Evolutionary conservation across 2,888 invertebrate genomes (phyloP), one percentile per base, ranked within the genome.

Genomic region (Allophyes oxyacanthae): DNA sequence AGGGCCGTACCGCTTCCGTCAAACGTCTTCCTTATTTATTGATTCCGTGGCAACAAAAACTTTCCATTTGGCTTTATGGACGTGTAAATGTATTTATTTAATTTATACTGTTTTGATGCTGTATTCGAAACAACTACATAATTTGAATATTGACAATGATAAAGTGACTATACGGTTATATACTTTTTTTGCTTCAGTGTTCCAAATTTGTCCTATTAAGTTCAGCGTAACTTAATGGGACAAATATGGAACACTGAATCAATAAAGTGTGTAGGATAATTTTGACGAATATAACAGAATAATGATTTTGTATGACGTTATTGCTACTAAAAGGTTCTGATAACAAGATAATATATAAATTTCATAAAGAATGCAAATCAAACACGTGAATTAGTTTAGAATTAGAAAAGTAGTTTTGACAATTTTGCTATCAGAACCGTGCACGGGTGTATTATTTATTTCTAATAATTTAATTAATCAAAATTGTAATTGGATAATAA

Each of bases 21-120:
- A 56, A 71, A 62, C 45, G 56, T 79, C 80, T 82, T 82, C 80
- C 80, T 64, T 63, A 58, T 58, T 62, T 68, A 69, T 67, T 69
- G 48, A 71, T 67, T 77, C 62, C 53, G 38, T 56, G 37, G 56
- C 44, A 68, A 64, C 57, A 25, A 65, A 74, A 68, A 66, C 64
- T 75, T 82, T 77, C 79, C 81, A 77, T 57, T 72, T 11, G 50
- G 56, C 56, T 67, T 57, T 51, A 59, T 54, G 26, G n/a, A 52
- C 13, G 53, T 56, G 50, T 61, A 46, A 49, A 55, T 60, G 66
- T 64, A 63, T 71, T 73, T 72, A 72, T 72, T 72, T 78, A 58
- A 65, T 59, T 60, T 65, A 58, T 62, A 13, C 43, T 36, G 44
- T 42, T 74, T 57, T 54, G 0, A 43, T 43, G 48, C 43, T 71